phyloP scores from a whole-genome alignment of 2,113 vertebrate species.

The Aptenodytes patagonicus region DNA sequence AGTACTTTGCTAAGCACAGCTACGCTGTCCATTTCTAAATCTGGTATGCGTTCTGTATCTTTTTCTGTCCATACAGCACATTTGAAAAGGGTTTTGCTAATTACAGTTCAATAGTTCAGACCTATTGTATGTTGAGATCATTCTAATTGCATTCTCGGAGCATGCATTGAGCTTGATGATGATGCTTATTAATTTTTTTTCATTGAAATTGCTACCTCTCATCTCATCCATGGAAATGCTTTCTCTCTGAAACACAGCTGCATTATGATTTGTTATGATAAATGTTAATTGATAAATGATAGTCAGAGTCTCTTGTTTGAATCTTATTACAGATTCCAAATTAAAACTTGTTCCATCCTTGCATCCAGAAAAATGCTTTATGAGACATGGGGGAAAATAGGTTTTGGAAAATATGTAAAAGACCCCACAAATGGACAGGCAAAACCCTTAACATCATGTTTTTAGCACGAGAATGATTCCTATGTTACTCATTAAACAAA shows the following conservation, averaged over 20 bases:
- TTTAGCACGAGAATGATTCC: not conserved
- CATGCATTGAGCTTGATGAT: slow-evolving; percentile 35
- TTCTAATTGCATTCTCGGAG: slow-evolving; percentile 43
- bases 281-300: slow-evolving; percentile 69
- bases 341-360: not conserved
- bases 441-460: not conserved
- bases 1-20: not conserved
- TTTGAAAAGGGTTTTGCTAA: slow-evolving; percentile 36
- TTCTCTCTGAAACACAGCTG: slow-evolving; percentile 54
- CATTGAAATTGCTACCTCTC: slow-evolving; percentile 49
- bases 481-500: not conserved
- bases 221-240: slow-evolving; percentile 50
- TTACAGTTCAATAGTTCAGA: slow-evolving; percentile 50
- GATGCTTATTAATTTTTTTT: slow-evolving; percentile 41
- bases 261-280: slow-evolving; percentile 63
- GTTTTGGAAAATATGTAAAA: not conserved
- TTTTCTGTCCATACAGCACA: not conserved
- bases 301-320: slow-evolving; percentile 35
- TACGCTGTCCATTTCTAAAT: not conserved
- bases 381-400: not conserved
- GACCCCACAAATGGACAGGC: not conserved
- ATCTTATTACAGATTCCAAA: slow-evolving; percentile 32
- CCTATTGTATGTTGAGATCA: not conserved
- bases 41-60: not conserved
- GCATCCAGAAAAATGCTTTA: too few species aligned